Evolutionary conservation across 2,797 vertebrate species (phyloP).

Genomic region (Knipowitschia caucasica): DNA sequence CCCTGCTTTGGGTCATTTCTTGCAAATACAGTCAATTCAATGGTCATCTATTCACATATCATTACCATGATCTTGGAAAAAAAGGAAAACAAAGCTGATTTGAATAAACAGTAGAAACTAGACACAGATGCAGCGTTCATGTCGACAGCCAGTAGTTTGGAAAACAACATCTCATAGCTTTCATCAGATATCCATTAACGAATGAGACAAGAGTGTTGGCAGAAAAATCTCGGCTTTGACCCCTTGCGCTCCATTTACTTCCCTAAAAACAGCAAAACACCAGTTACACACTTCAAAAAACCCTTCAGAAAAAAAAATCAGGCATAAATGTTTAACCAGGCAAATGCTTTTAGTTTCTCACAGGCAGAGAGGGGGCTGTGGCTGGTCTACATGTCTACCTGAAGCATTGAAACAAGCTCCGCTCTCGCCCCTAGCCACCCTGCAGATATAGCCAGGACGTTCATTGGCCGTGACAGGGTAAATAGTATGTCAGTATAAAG

Average conservation of each 20-base stretch:
- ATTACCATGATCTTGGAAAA: too few species aligned
- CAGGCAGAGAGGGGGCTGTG: not conserved
- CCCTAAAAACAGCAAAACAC: constrained; percentile 47
- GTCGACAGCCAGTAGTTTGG: not conserved
- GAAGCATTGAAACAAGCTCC: constrained; percentile 23
- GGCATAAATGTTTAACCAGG: constrained; percentile 66
- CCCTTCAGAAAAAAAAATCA: constrained; percentile 49
- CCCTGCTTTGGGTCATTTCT: too few species aligned
- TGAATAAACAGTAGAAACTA: constrained; percentile 26
- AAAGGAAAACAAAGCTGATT: too few species aligned
- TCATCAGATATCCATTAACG: constrained; percentile 27
- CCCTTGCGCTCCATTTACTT: constrained; percentile 50
- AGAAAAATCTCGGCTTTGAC: constrained; percentile 32
- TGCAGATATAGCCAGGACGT: constrained; percentile 25
- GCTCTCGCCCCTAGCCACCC: constrained; percentile 10
- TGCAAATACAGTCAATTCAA: too few species aligned
- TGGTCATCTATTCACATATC: too few species aligned
- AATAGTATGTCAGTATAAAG: constrained; percentile 20
- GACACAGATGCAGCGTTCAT: constrained; percentile 1
- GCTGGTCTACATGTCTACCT: constrained; percentile 36
- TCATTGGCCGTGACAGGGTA: constrained; percentile 24
- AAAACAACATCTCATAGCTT: constrained; percentile 7
- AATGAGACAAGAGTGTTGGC: constrained; percentile 39
- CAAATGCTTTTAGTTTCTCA: constrained; percentile 51
- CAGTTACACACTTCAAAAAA: constrained; percentile 51